Conservation (phyloP, 2,113 vertebrate species). For the Hyaena hyaena region DNA sequence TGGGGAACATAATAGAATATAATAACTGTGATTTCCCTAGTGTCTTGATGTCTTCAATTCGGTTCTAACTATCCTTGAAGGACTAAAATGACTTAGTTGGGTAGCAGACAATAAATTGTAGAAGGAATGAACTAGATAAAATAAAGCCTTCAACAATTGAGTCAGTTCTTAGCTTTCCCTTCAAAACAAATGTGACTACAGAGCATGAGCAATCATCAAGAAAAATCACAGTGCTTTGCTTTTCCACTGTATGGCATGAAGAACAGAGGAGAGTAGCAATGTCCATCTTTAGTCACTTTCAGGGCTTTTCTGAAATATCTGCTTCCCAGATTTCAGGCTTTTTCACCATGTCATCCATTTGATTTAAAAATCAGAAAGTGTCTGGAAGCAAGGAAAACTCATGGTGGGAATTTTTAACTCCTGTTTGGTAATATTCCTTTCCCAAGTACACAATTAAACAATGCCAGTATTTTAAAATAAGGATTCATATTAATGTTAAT, state of each 20-base stretch:
- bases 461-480: neutral
- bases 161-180: neutral
- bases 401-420: neutral
- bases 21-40: neutral
- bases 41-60: neutral
- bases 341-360: neutral
- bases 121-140: neutral
- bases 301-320: neutral
- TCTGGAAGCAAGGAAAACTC: neutral
- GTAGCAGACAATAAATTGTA: neutral
- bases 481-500: neutral
- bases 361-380: neutral
- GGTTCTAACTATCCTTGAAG: neutral
- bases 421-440: neutral
- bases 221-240: neutral
- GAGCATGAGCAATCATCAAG: rapidly evolving
- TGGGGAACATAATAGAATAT: neutral
- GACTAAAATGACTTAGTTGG: neutral
- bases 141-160: neutral
- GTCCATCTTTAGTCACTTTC: neutral
- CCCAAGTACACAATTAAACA: neutral
- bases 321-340: neutral
- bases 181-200: neutral
- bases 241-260: neutral
- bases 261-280: neutral